Evolutionary conservation across 2,113 vertebrate genomes (phyloP).

Genomic region (Carollia perspicillata): DNA sequence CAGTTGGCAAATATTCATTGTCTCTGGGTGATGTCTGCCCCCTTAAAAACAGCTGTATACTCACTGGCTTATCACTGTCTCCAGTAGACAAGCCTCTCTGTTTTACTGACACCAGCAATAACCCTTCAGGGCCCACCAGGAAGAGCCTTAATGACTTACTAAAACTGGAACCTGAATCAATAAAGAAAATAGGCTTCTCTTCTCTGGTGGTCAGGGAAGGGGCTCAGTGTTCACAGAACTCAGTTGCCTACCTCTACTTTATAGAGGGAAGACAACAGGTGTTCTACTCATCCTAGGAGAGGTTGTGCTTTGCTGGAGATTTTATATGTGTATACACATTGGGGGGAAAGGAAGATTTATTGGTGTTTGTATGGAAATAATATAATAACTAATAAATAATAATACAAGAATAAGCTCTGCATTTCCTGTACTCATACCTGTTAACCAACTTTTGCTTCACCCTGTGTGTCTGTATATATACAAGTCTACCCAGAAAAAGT

Average conservation of each 20-base stretch:
- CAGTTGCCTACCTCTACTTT: neutral
- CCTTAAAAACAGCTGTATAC: neutral
- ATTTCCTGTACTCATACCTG: neutral
- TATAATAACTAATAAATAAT: neutral
- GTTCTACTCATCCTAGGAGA: neutral
- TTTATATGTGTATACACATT: neutral
- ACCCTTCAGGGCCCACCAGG: neutral
- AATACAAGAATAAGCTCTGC: neutral
- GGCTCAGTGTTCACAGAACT: neutral
- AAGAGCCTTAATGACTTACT: neutral
- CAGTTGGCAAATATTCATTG: neutral
- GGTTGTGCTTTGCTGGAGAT: neutral
- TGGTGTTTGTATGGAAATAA: neutral
- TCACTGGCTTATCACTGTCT: neutral
- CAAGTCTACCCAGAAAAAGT: no score
- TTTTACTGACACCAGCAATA: neutral
- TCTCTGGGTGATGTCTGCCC: neutral
- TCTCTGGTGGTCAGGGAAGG: neutral
- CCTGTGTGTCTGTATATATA: neutral
- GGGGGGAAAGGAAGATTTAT: neutral
- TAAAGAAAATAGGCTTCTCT: slow-evolving; percentile 45
- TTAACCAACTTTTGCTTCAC: neutral
- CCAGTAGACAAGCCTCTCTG: neutral
- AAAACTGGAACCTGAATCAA: neutral
- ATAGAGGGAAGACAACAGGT: neutral